Base-by-base conservation (phyloP, 2,888 invertebrate species). In the Pterostichus madidus region DNA sequence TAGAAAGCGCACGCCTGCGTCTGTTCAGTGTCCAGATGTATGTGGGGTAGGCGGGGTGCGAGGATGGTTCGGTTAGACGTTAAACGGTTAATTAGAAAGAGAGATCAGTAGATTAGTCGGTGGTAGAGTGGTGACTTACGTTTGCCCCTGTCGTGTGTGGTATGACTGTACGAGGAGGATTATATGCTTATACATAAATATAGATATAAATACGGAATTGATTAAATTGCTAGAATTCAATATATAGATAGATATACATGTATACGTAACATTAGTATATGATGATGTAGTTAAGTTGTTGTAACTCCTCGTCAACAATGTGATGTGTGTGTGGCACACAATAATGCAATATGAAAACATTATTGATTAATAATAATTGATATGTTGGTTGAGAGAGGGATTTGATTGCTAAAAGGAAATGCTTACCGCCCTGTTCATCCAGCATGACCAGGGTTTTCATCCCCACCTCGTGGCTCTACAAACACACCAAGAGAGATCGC, bases 401-500 rank as follows among this genome's bases (percentile, higher is more conserved):
- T 71, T 64, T 80, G 80, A 73, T 76, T 83, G 64, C 83, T 83
- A 83, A 77, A 77, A 87, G 86, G 91, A 91, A 92, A 94, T 94
- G 94, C 97, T 97, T 97, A 98, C 98, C 98, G 96, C 98, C 99
- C 96, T 99, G 99, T 94, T 99, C 98, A 95, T 99, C 99, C 95
- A 99, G 95, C 96, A 98, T 98, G 93, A 99, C 98, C 94, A 99
- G 96, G 93, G 98, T 97, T 94, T 97, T 97, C 95, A 99, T 99
- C 93, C 98, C 98, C 92, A 98, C 98, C 94, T 99, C 98, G 95
- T 98, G 98, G 94, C 98, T 98, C 98, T 99, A 96, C 94, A 96
- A 95, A 94, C 92, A 93, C 89, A 90, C 85, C 85, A 85, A 84
- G 84, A 84, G 84, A 80, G 71, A 81, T 82, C 81, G 61, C 76